A percentile compares a stretch with the other conserved stretches of the same genome.
phyloP scores from a whole-genome alignment of 2,113 vertebrate species.

The Notothenia coriiceps region DNA sequence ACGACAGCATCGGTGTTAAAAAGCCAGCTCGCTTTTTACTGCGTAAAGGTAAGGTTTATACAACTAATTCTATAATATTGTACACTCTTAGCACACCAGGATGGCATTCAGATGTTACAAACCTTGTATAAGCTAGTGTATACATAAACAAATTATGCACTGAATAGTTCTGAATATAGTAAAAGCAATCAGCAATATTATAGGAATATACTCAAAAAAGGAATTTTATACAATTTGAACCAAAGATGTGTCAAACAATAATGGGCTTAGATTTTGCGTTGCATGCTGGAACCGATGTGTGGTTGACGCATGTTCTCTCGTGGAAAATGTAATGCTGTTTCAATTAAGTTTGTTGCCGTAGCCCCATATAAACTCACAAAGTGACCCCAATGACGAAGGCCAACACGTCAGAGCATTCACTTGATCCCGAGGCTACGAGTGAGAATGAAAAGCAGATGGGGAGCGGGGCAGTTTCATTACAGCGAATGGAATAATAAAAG shows the following conservation, averaged over 20 bases:
- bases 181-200: too few relatives aligned
- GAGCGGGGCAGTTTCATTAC: neutral
- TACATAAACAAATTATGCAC: neutral
- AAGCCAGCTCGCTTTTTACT: conserved; percentile 25
- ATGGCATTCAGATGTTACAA: neutral
- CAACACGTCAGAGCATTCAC: conserved; percentile 14
- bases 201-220: neutral
- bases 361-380: neutral
- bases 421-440: neutral
- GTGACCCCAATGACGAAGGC: conserved; percentile 13
- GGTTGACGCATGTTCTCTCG: too few relatives aligned
- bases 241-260: neutral
- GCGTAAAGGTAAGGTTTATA: neutral
- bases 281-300: neutral
- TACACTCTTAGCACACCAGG: neutral
- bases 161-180: neutral
- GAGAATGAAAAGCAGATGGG: conserved; percentile 32
- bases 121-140: neutral
- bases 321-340: neutral
- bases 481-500: neutral
- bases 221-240: neutral
- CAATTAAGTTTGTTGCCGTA: neutral
- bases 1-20: conserved; percentile 25
- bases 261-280: neutral
- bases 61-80: neutral